phyloP scores from a whole-genome alignment of 2,888 invertebrate genomes.

The Himalopsyche kuldschensis region DNA sequence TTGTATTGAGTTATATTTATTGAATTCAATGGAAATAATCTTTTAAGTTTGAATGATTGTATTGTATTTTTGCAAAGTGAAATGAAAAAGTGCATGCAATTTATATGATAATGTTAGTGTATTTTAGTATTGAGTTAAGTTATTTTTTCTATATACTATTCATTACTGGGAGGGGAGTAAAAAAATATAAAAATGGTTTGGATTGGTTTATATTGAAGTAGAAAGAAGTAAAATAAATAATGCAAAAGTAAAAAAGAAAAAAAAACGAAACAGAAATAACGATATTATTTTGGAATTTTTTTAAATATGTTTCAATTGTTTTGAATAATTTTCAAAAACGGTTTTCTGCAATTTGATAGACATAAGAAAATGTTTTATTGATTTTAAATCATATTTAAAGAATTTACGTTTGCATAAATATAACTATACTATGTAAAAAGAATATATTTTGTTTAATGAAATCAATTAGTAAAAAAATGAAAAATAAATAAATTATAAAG shows the following conservation, averaged over 20 bases:
- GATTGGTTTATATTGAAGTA: conserved; percentile 28
- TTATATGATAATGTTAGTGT: not conserved
- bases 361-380: too few relatives aligned
- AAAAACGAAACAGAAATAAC: not conserved
- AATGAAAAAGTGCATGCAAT: not conserved
- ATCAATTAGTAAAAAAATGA: conserved; percentile 8
- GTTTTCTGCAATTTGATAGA: too few relatives aligned
- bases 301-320: not conserved
- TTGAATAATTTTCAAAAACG: not conserved
- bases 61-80: too few relatives aligned
- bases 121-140: not conserved
- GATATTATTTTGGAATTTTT: not conserved
- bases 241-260: not conserved
- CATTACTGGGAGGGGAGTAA: conserved; percentile 27
- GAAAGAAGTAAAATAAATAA: not conserved
- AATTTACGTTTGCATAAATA: too few relatives aligned
- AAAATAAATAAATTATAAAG: conserved; percentile 11
- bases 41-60: too few relatives aligned
- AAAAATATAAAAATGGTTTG: not conserved
- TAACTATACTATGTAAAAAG: too few relatives aligned
- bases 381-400: too few relatives aligned
- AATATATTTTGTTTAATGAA: not conserved
- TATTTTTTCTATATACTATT: conserved; percentile 33
- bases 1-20: too few relatives aligned
- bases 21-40: too few relatives aligned